phyloP scores from a whole-genome alignment of 1,140 invertebrate species.

The Ptiloglossa arizonensis region DNA sequence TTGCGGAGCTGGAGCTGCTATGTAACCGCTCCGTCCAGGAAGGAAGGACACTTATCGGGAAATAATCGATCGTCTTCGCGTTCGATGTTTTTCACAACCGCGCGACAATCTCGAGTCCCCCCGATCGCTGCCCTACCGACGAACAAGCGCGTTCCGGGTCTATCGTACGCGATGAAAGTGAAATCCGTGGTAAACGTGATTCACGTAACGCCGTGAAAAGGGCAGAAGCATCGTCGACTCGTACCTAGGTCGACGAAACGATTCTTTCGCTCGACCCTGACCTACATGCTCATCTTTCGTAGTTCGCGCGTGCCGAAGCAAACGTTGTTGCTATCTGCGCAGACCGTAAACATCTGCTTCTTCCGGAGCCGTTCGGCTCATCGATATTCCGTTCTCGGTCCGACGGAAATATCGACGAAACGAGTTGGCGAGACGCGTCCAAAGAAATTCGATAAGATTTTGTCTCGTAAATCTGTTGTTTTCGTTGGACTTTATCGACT shows the following conservation, averaged over 20 bases:
- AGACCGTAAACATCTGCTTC: slow-evolving; percentile 30
- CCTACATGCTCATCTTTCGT: slow-evolving; percentile 34
- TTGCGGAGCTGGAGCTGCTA: not conserved
- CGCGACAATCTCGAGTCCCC: slow-evolving; percentile 15
- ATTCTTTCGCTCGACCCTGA: slow-evolving; percentile 44
- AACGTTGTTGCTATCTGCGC: slow-evolving; percentile 9
- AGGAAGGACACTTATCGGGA: slow-evolving; percentile 10
- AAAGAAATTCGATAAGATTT: too few species aligned
- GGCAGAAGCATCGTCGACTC: slow-evolving; percentile 29
- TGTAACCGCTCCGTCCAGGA: slow-evolving; percentile 15
- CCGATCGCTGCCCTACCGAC: slow-evolving; percentile 19
- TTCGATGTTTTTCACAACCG: not conserved
- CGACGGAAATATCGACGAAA: too few species aligned
- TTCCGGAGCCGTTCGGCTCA: not conserved
- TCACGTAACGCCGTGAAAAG: slow-evolving; percentile 24
- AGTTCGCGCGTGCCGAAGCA: slow-evolving; percentile 18
- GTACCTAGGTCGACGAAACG: slow-evolving; percentile 48
- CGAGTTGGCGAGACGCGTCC: too few species aligned
- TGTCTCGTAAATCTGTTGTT: not conserved
- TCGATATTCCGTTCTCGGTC: too few species aligned
- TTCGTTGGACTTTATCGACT: too few species aligned
- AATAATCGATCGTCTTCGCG: slow-evolving; percentile 2
- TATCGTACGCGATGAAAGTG: slow-evolving; percentile 29
- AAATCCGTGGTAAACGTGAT: not conserved
- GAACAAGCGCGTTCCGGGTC: not conserved